Evolutionary conservation across 2,113 vertebrate genomes (phyloP).

Genomic region (Psilopogon haemacephalus): DNA sequence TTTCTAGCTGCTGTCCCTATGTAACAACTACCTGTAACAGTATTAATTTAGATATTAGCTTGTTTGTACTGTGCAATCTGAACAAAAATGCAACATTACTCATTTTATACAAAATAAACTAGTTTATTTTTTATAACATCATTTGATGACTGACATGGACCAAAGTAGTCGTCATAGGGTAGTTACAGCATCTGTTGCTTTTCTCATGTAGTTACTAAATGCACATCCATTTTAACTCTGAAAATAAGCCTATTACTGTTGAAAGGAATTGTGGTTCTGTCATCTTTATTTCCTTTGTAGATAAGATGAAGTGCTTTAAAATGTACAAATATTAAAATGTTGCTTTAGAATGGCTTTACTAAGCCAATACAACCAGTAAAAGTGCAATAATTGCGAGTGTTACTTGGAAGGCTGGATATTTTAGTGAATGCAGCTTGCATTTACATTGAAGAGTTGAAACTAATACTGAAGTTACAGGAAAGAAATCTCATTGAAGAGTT

Average conservation of each 20-base stretch:
- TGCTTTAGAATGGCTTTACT: slow-evolving; percentile 68
- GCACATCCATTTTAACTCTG: slow-evolving; percentile 25
- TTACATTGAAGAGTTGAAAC: background rate
- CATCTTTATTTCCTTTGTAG: slow-evolving; percentile 54
- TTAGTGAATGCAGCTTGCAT: slow-evolving; percentile 28
- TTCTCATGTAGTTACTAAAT: slow-evolving; percentile 50
- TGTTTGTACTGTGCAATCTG: slow-evolving; percentile 82
- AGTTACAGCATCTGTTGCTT: slow-evolving; percentile 53
- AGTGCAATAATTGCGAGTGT: slow-evolving; percentile 77
- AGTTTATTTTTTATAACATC: slow-evolving; percentile 85
- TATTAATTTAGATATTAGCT: slow-evolving; percentile 81
- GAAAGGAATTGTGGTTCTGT: slow-evolving; percentile 46
- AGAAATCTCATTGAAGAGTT: background rate
- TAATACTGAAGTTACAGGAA: background rate
- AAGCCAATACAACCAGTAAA: slow-evolving; percentile 65
- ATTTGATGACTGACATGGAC: slow-evolving; percentile 77
- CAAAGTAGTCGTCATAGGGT: slow-evolving; percentile 71
- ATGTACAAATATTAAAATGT: slow-evolving; percentile 60
- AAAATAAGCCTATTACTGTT: slow-evolving; percentile 29
- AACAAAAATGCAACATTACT: slow-evolving; percentile 79
- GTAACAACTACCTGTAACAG: slow-evolving; percentile 80
- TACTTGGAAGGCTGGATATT: slow-evolving; percentile 45
- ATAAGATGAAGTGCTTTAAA: slow-evolving; percentile 68
- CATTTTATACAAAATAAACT: slow-evolving; percentile 80
- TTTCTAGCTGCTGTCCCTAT: slow-evolving; percentile 68